Evolutionary conservation across 2,888 invertebrate species (phyloP), one percentile per base, ranked within the genome.

Genomic region (Scaptomyza polygonia): DNA sequence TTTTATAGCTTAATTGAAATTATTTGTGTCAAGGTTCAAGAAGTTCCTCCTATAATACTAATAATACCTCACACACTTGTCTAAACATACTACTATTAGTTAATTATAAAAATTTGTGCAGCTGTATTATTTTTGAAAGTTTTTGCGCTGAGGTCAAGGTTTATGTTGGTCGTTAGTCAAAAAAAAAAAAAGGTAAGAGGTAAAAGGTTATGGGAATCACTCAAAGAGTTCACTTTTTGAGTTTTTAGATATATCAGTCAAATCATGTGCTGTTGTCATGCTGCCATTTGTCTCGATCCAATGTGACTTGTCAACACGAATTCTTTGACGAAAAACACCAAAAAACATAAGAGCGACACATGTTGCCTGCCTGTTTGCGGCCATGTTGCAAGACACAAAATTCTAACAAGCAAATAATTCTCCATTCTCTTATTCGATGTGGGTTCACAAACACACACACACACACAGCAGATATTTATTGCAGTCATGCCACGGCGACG

Each of bases 351-450:
- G 44, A 58, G 42, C 66, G 67, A 79, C 79, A 79, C 66, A 76
- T 79, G 79, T 79, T 76, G 66, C 47, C 72, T 76, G 76, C 64
- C 57, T 62, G 62, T 77, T 80, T 71, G 67, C 63, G 62, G 84
- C 81, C 79, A 77, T 67, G 80, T 78, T 72, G 77, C 68, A 79
- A 64, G 63, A 71, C 68, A 71, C 70, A 67, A 80, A 66, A 67
- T 71, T 84, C 80, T 83, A 81, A 83, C 84, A 64, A 72, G 73
- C 76, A 78, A 76, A 76, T 78, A 76, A 81, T 84, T 82, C 77
- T 84, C 81, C 85, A 79, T 79, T 79, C 77, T 74, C 77, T 72
- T 68, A 69, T 69, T 65, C 55, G 53, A 59, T 59, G 73, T 68
- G 51, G 51, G 59, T 58, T 77, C 11, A n/a, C 11, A 30, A 6